Evolutionary conservation across 2,888 invertebrate genomes (phyloP).

Genomic region (Eupithecia pulchellata): DNA sequence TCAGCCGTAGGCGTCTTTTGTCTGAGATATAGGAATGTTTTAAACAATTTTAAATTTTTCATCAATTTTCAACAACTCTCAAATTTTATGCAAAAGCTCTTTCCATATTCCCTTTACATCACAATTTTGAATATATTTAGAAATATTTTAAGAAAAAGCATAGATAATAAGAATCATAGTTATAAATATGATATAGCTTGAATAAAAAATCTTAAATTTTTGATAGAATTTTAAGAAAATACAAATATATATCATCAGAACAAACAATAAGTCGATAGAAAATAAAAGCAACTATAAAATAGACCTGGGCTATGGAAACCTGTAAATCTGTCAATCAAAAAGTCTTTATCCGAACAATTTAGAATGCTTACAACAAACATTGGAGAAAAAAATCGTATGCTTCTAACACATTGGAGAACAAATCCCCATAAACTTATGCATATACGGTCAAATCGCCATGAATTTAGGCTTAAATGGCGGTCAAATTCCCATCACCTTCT

Average conservation of each 20-base stretch:
- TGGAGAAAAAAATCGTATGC: neutral
- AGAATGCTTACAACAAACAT: neutral
- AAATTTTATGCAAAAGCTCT: slow-evolving; percentile 28
- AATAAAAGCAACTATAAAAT: slow-evolving; percentile 37
- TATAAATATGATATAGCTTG: neutral
- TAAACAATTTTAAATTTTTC: slow-evolving; percentile 23
- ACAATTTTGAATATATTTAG: slow-evolving; percentile 11
- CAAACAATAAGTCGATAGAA: slow-evolving; percentile 25
- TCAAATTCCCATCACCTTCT: neutral
- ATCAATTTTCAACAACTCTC: slow-evolving; percentile 34
- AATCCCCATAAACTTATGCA: neutral
- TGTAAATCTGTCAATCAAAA: slow-evolving; percentile 11
- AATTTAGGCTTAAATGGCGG: neutral
- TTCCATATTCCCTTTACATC: slow-evolving; percentile 9
- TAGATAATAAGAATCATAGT: neutral
- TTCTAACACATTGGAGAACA: neutral
- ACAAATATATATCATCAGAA: slow-evolving; percentile 20
- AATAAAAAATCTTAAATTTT: neutral
- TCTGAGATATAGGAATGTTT: slow-evolving; percentile 56
- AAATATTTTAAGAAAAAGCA: neutral
- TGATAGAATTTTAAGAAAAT: slow-evolving; percentile 1
- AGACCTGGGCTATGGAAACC: slow-evolving; percentile 26
- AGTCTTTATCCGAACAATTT: neutral
- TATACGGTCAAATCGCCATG: neutral
- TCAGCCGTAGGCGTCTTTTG: slow-evolving; percentile 63